Base-by-base conservation (phyloP, 2,797 vertebrate genomes). In the Pitangus sulphuratus region DNA sequence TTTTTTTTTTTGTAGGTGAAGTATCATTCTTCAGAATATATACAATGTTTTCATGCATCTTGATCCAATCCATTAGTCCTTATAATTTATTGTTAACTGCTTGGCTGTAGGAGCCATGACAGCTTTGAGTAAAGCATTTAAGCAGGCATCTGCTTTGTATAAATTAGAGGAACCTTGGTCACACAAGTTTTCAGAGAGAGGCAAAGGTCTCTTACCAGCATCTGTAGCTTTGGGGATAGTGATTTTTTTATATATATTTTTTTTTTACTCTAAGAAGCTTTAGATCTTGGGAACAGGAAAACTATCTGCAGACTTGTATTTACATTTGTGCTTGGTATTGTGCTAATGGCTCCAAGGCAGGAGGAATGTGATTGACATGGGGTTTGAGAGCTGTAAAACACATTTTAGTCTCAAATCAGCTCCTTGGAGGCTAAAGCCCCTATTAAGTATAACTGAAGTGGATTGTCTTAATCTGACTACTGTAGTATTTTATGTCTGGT, bases 101-200 rank as follows among this genome's bases (percentile, higher is more conserved):
- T 95, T 93, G 77, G 87, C 62, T 89, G 66, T 74, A 93, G 62
- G 51, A 94, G 56, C 83, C 62, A 37, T 88, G 80, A 87, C 80
- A 96, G 71, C 74, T 95, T 82, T 90, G 77, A 94, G 48, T 74
- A 94, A 95, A 96, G 82, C 20, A 21, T 95, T 91, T 86, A 94
- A 93, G 77, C 78, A 94, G 91, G 77, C 90, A 95, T 96, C 95
- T 96, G 90, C 86, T 95, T 95, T 90, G 61, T 95, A 86, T 90
- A 94, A 94, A 94, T 86, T 89, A 89, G 45, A 75, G 57, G 64
- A 94, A 90, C 48, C 33, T 92, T 93, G 82, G 82, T 92, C 70
- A 56, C 40, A 72, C 62, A 86, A 90, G 69, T 90, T 95, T 89
- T 84, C 71, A 83, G 75, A 61, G 56, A 68, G 84, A 92, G 58